Evolutionary conservation across 2,797 vertebrate species (phyloP).

Genomic region (Halcyon leucocephala): DNA sequence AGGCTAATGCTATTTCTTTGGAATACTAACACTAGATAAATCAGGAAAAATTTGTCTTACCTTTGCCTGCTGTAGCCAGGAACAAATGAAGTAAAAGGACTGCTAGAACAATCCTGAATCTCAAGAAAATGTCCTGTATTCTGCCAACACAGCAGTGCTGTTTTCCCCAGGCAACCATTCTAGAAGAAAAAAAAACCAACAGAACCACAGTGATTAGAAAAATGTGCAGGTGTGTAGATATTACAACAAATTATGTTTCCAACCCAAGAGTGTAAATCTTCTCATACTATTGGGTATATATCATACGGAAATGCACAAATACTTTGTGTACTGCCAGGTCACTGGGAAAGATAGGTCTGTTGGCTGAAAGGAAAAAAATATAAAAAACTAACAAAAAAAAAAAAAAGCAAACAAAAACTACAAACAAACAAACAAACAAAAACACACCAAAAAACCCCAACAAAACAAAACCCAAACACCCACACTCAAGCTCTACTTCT

Average conservation of each 20-base stretch:
- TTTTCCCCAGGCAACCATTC: constrained; percentile 73
- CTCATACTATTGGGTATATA: neutral
- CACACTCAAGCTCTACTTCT: neutral
- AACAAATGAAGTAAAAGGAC: constrained; percentile 73
- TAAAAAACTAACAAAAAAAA: neutral
- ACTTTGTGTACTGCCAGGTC: neutral
- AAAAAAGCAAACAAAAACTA: too few species aligned
- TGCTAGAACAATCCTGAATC: constrained; percentile 57
- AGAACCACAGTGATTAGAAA: neutral
- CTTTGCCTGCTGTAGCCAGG: constrained; percentile 71
- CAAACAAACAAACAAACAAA: too few species aligned
- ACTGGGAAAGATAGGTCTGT: neutral
- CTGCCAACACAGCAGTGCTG: constrained; percentile 49
- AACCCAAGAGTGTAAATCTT: neutral
- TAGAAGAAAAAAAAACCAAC: constrained; percentile 33
- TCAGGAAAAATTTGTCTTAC: constrained; percentile 66
- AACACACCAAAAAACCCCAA: rapidly evolving
- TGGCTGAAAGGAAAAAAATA: neutral
- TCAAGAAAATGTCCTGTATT: constrained; percentile 61
- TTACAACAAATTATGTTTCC: neutral
- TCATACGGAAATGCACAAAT: neutral
- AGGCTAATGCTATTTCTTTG: neutral
- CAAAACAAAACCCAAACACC: neutral
- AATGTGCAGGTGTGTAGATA: neutral
- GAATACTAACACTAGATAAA: neutral